Conservation (phyloP, 2,797 vertebrate species). For the Melanotaenia nigrans region DNA sequence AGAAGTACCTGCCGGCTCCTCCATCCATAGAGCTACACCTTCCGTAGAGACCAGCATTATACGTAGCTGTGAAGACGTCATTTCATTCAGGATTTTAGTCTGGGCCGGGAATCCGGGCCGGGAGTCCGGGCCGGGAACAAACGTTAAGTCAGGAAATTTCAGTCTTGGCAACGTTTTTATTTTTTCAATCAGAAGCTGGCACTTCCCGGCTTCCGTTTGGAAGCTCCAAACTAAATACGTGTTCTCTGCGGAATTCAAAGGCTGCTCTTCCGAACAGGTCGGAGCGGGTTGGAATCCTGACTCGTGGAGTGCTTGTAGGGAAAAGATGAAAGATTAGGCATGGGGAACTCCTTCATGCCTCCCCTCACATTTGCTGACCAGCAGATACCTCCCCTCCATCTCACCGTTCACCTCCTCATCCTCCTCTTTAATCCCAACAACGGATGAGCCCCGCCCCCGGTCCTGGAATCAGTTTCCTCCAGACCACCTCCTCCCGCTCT, state of each 20-base stretch:
- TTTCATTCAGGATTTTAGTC: too few relatives aligned
- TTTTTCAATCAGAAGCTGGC: too few relatives aligned
- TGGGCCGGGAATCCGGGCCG: too few relatives aligned
- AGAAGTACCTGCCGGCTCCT: too few relatives aligned
- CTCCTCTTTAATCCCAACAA: conserved; percentile 19
- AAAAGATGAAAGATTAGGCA: neutral
- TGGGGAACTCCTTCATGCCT: conserved; percentile 4
- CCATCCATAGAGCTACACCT: too few relatives aligned
- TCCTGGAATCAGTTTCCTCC: neutral
- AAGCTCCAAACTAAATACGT: neutral
- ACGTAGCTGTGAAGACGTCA: too few relatives aligned
- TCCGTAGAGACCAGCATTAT: too few relatives aligned
- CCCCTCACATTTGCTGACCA: conserved; percentile 34
- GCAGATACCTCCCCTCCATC: conserved; percentile 22
- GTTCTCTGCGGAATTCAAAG: conserved; percentile 6
- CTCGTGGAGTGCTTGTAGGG: neutral
- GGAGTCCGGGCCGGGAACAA: too few relatives aligned
- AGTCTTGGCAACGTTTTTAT: too few relatives aligned
- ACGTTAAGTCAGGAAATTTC: too few relatives aligned
- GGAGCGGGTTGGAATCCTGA: neutral
- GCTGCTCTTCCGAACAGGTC: neutral
- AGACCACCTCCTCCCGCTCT: neutral
- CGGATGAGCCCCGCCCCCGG: neutral
- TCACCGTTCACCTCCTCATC: neutral
- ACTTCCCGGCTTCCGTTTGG: neutral